Evolutionary conservation across 1,140 invertebrate species (phyloP), one percentile per base, ranked within the genome.

Genomic region (Drosophila pseudoananassae): DNA sequence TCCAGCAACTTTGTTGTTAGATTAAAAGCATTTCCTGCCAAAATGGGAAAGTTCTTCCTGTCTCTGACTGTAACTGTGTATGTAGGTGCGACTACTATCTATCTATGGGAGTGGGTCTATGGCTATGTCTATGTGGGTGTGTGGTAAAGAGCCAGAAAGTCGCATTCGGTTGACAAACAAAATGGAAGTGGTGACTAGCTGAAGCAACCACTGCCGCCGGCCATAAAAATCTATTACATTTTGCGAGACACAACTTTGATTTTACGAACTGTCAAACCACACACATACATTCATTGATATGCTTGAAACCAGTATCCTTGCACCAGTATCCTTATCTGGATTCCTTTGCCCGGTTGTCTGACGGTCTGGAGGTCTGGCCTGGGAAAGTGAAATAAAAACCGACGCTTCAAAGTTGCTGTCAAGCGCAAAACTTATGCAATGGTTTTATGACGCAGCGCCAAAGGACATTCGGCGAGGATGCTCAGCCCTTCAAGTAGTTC

Each of bases 181-280:
- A 55, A 52, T 76, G 47, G 38, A 76, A 75, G 71, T 76, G 71
- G 72, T 76, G 72, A 76, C 71, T 75, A 66, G 72, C 65, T 76
- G 54, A 59, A 66, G 29, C 50, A 61, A 56, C 76, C 69, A 70
- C 57, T 36, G 70, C 63, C 43, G 60, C 59, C 73, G 66, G 76
- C 80, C 76, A 84, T 79, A 84, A 84, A 84, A 84, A 73, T 63
- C 80, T 65, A 84, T 84, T 84, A 84, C 76, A 60, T 63, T 74
- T 66, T 80, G 66, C 31, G 50, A 71, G 72, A 74, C 76, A 84
- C 76, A 85, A 80, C 81, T 85, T 84, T 84, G 81, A 85, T 84
- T 84, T 85, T 72, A 74, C 76, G 68, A 84, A 85, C 72, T 84
- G 81, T 65, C 81, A 79, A 84, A 76, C 76, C 76, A 53, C 59